These are phyloP conservation scores for Alviniconcha marisindica DNA, from an alignment of 1,140 invertebrate species.

Conservation along the genomic window DNA sequence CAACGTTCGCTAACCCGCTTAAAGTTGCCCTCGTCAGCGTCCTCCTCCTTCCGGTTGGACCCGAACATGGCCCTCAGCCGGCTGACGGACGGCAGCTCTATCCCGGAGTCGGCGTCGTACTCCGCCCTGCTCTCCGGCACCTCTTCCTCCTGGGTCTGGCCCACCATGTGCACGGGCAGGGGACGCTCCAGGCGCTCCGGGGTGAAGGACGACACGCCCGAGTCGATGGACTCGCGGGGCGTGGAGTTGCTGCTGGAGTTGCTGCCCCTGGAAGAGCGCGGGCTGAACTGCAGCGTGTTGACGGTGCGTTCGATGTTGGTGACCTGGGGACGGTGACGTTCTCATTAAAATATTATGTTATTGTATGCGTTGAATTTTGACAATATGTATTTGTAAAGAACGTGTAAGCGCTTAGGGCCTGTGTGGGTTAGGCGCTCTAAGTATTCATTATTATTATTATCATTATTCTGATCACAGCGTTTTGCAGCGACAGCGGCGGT, in stretches of 20 bases:
- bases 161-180: constrained; percentile 51
- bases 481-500: too few species aligned
- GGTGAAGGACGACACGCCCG: constrained; percentile 45
- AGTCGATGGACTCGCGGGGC: constrained; percentile 55
- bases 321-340: constrained; percentile 36
- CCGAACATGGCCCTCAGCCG: constrained; percentile 64
- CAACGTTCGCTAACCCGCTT: constrained; percentile 59
- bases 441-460: too few species aligned
- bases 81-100: constrained; percentile 69
- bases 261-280: constrained; percentile 36
- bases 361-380: too few species aligned
- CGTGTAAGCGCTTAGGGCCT: too few species aligned
- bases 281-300: constrained; percentile 39
- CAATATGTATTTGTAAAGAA: too few species aligned
- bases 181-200: constrained; percentile 36
- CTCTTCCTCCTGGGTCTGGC: constrained; percentile 59
- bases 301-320: constrained; percentile 44
- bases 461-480: too few species aligned
- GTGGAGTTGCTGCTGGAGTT: constrained; percentile 50
- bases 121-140: constrained; percentile 68
- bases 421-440: too few species aligned
- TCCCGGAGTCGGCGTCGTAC: constrained; percentile 62
- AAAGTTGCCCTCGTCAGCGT: constrained; percentile 48
- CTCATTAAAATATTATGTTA: too few species aligned
- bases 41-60: constrained; percentile 46